phyloP scores from a whole-genome alignment of 2,888 invertebrate genomes.

The Cryptus viduatorius region DNA sequence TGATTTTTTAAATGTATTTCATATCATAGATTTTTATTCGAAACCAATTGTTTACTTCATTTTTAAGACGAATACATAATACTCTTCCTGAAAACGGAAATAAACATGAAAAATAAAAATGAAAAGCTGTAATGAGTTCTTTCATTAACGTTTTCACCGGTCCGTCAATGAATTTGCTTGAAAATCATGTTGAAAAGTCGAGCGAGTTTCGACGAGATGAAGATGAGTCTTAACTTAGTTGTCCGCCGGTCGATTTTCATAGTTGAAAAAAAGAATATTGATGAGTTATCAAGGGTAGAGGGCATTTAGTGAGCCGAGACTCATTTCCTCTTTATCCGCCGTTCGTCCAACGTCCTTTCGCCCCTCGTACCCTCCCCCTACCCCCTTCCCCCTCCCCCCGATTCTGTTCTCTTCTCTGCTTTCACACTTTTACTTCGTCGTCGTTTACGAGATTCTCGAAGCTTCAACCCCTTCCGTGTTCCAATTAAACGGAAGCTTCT shows the following conservation, averaged over 20 bases:
- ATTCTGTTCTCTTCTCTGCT: slow-evolving; percentile 27
- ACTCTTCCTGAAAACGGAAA: background rate
- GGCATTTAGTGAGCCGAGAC: slow-evolving; percentile 51
- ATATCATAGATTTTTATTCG: background rate
- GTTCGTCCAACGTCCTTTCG: slow-evolving; percentile 39
- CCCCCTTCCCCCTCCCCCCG: background rate
- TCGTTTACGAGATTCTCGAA: slow-evolving; percentile 40
- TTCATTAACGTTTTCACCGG: slow-evolving; percentile 20
- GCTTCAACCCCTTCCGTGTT: slow-evolving; percentile 30
- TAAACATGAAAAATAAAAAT: background rate
- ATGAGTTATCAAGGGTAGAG: slow-evolving; percentile 72
- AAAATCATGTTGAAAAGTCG: slow-evolving; percentile 31
- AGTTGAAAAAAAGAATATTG: slow-evolving; percentile 68
- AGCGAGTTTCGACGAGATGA: slow-evolving; percentile 52
- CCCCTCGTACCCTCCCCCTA: background rate
- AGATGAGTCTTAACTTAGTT: slow-evolving; percentile 71
- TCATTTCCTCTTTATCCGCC: slow-evolving; percentile 44
- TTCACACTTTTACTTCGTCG: slow-evolving; percentile 28
- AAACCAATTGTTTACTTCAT: background rate
- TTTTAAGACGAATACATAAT: background rate
- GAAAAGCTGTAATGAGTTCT: slow-evolving; percentile 7
- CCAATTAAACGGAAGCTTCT: slow-evolving; percentile 37
- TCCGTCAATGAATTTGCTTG: slow-evolving; percentile 22
- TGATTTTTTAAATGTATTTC: background rate
- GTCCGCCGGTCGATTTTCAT: slow-evolving; percentile 65